Base-by-base conservation (phyloP, 2,888 invertebrate species). In the Drosophila parthenogenetica region DNA sequence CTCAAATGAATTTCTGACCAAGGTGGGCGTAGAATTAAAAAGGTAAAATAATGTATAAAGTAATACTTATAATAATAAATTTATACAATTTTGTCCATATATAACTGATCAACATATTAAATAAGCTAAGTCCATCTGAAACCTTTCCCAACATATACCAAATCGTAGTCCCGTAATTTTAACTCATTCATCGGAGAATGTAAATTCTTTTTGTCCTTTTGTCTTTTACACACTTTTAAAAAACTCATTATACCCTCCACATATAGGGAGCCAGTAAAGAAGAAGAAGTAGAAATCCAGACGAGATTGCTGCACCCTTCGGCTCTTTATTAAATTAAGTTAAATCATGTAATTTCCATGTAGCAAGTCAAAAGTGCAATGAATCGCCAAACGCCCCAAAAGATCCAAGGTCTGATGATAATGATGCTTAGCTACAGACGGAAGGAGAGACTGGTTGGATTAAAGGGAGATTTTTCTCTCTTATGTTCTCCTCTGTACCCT, bases 241-340 rank as follows among this genome's bases (percentile, higher is more conserved):
- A 13, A 35, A 35, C 11, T 4, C 13, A 35, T 35, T 13, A 35
- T 13, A 35, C 35, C 35, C 35, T 1, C 13, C 4, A 13, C 8
- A n/a, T 1, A 42, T 16, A 29, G 17, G 13, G 40, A 42, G 22
- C 45, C 55, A 50, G 50, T 32, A 25, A 40, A 14, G 69, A 73
- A 62, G 59, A 69, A 17, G n/a, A 39, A 49, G 16, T 10, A 45
- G 42, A 46, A 58, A 17, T 22, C 42, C 37, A 37, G 29, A 40
- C 51, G 73, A 68, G 35, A 68, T 53, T 72, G 58, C 50, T 60
- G 58, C 57, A 64, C 75, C 85, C 86, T 87, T 85, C 58, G 85
- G 89, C 85, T 89, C 84, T 85, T 85, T 85, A 85, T 85, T 85
- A 85, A 85, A 85, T 85, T 85, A 85, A 85, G 89, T 85, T 85